Conservation (phyloP, 2,888 invertebrate species). For the Tachina lurida region DNA sequence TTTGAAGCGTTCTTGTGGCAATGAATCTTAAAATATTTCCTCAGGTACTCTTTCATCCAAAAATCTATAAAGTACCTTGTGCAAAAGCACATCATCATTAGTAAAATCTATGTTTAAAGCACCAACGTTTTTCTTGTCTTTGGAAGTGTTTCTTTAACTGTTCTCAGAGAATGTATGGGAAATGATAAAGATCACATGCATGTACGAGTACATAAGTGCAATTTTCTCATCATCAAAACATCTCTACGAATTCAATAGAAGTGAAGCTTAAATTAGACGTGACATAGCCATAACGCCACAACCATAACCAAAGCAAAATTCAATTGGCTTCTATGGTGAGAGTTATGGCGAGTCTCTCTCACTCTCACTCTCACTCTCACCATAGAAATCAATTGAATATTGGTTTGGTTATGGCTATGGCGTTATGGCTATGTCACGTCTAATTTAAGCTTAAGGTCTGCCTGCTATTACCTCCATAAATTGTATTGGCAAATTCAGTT, state of each 20-base stretch:
- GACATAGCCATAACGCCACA: too few species aligned
- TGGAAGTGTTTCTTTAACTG: neutral
- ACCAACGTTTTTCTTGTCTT: neutral
- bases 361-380: too few species aligned
- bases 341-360: too few species aligned
- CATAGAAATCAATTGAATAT: too few species aligned
- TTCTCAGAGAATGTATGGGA: constrained; percentile 51
- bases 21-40: too few species aligned
- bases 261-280: too few species aligned
- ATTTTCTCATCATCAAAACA: constrained; percentile 36
- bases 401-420: too few species aligned
- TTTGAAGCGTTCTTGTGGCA: too few species aligned
- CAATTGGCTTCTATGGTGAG: too few species aligned
- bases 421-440: too few species aligned
- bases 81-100: neutral
- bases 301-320: too few species aligned
- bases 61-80: neutral
- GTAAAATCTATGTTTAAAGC: neutral
- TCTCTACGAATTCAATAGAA: neutral
- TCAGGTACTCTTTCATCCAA: neutral
- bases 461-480: constrained; percentile 59
- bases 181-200: constrained; percentile 22
- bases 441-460: too few species aligned
- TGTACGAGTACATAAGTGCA: neutral
- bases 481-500: constrained; percentile 48